These are phyloP conservation scores for Bucco capensis DNA, from an alignment of 2,113 vertebrate genomes.

Conservation along the genomic window DNA sequence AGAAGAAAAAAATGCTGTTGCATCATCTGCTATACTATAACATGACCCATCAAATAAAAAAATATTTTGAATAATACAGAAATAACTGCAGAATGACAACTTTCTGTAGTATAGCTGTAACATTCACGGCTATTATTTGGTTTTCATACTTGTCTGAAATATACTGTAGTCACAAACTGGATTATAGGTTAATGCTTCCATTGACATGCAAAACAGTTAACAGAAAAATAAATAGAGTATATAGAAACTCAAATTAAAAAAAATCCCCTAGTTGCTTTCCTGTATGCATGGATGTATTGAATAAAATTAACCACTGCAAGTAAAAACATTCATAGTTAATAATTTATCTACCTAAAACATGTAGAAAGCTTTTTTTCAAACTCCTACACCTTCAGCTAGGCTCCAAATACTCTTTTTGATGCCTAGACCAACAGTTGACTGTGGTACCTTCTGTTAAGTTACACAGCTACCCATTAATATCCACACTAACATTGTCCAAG, in stretches of 20 bases:
- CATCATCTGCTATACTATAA: neutral
- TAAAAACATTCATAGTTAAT: neutral
- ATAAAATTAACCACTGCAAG: neutral
- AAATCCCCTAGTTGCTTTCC: neutral
- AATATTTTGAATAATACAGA: neutral
- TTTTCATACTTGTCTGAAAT: slow-evolving; percentile 11
- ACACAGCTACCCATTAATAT: neutral
- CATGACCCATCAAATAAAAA: neutral
- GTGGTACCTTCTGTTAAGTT: neutral
- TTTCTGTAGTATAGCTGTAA: neutral
- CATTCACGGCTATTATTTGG: neutral
- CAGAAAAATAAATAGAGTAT: neutral
- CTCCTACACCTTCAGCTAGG: neutral
- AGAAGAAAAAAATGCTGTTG: neutral
- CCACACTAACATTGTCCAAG: neutral
- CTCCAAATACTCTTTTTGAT: neutral
- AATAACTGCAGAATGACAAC: neutral
- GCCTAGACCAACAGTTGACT: neutral
- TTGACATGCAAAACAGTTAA: neutral
- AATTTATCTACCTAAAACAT: neutral
- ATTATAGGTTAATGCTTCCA: neutral
- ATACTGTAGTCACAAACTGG: neutral
- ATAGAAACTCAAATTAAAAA: neutral
- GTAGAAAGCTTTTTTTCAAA: neutral
- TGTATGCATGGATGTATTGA: neutral